Percentiles rank a stretch among this genome's conserved stretches.
Conservation (phyloP, 2,113 vertebrate genomes). For the Strigops habroptila region DNA sequence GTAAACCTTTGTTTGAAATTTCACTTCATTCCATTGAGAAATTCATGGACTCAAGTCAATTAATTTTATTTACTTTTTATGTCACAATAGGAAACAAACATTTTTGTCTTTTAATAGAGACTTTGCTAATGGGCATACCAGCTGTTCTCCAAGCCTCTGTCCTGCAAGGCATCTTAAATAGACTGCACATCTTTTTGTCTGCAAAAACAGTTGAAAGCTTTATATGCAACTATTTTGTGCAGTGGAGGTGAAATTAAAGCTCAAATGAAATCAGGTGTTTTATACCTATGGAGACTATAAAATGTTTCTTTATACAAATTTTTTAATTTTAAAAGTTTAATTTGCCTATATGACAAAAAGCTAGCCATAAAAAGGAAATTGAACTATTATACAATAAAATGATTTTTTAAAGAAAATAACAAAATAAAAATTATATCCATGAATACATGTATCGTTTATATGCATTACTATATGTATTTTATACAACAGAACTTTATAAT, state of each 20-base stretch:
- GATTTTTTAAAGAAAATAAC: not conserved
- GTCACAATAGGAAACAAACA: not conserved
- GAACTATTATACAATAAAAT: not conserved
- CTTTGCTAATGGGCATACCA: not conserved
- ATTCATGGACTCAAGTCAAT: not conserved
- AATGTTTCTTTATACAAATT: not conserved
- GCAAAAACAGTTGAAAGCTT: not conserved
- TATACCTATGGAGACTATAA: not conserved
- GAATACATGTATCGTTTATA: not conserved
- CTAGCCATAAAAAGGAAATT: not conserved
- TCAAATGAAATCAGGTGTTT: not conserved
- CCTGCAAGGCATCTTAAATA: not conserved
- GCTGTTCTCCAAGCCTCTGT: not conserved
- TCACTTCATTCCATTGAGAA: not conserved
- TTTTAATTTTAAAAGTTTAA: not conserved
- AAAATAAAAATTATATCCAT: not conserved
- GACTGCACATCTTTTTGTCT: not conserved
- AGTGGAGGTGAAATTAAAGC: not conserved
- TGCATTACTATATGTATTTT: not conserved
- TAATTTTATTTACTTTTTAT: not conserved
- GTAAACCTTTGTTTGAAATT: not conserved
- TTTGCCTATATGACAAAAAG: not conserved
- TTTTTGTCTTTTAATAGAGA: not conserved
- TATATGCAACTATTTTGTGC: not conserved
- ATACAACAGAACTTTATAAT: not conserved